Base-by-base conservation (phyloP, 2,113 vertebrate genomes). In the Thomomys bottae region DNA sequence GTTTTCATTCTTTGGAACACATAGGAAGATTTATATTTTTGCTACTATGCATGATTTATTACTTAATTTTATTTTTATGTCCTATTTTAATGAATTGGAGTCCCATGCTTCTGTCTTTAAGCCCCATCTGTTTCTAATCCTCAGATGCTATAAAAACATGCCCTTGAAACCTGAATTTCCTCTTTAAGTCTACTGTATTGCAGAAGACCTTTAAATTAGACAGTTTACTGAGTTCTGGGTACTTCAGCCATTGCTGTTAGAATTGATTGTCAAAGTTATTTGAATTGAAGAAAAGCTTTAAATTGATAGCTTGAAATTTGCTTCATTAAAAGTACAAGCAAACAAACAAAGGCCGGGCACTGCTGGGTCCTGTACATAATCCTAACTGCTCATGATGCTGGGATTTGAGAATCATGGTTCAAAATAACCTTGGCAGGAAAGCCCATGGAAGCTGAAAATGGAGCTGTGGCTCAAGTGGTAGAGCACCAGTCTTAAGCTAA, bases 131-230 rank as follows among this genome's bases (percentile, higher is more conserved):
- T 82, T 96, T 32, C 91, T 89, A 73, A 86, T 91, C 2, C n/a
- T 90, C 28, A 40, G 85, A 73, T 96, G 78, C 94, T 0, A 0
- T 67, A 76, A 92, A 92, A 80, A 26, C 72, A 86, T 94, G 88
- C 88, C 94, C 94, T 96, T 96, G 88, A 96, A 96, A 78, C 79
- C 49, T 67, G 17, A 3, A 94, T 97, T 96, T 95, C 57, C 77
- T 59, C 79, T 92, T 3, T 68, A 66, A n/a, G 28, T 45, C 34
- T 76, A 89, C 18, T 66, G 66, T 32, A 54, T 93, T 93, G 78
- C 93, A 64, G 12, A 90, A 96, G 87, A 89, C 79, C 87, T 97
- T 96, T 93, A 87, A 93, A 91, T 92, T 34, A 89, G 61, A 83
- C 71, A 71, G 6, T 0, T 84, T 84, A 88, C 92, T 82, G 86